Base-by-base conservation (phyloP, 2,113 vertebrate species). In the Spea multiplicata region DNA sequence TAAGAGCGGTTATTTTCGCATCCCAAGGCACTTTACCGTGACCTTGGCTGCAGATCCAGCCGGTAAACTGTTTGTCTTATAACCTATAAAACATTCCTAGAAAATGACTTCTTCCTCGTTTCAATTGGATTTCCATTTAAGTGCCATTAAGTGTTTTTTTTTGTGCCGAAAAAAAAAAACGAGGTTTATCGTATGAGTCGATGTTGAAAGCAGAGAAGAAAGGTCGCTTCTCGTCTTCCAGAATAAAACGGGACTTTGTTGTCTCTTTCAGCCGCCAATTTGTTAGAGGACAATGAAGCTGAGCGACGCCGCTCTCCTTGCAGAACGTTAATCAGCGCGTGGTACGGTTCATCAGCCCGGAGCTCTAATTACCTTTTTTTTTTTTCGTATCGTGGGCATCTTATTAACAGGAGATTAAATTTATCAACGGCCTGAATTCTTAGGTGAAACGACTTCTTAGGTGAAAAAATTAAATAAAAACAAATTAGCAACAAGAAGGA, bases 281-380 rank as follows among this genome's bases (percentile, higher is more conserved):
- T 78, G 80, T 73, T 55, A 69, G 59, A 66, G n/a, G 7, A 66
- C 61, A 16, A n/a, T 62, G 66, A 66, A 80, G 77, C 17, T 50
- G 62, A 88, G 83, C 12, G 68, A 79, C 61, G 53, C 45, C 66
- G 46, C 70, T 88, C 87, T 84, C 78, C 17, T 73, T 75, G 80
- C 44, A 81, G 80, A 86, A 80, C 73, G 83, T 75, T 73, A 85
- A 47, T 16, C 86, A 83, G 82, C 82, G 84, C 81, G 53, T 17
- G 8, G 48, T 12, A 80, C 44, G 71, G 78, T 73, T 67, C 64
- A 84, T 50, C 87, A 86, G 83, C 84, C 89, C 85, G 6, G 81
- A 85, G 84, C 85, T 88, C 86, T 89, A 85, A 87, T 88, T 86
- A 86, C 84, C 74, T 83, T 82, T 84, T 87, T 83, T 30, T 30